Percentiles rank a stretch among this genome's conserved stretches.
These are phyloP conservation scores for Drosophila aldrichi DNA, from an alignment of 2,888 invertebrate species.

Conservation along the genomic window DNA sequence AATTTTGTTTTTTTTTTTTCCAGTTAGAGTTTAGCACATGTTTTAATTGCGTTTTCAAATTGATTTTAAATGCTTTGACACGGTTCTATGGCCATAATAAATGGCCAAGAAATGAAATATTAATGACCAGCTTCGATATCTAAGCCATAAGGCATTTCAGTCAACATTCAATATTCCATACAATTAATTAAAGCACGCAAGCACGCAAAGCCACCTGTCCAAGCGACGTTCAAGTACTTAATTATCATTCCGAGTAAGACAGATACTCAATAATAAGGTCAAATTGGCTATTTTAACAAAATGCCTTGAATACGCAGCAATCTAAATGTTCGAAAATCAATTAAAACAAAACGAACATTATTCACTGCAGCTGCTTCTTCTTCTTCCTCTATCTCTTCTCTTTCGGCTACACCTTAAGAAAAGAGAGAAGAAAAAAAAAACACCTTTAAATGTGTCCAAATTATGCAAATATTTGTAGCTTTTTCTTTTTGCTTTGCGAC, in stretches of 20 bases:
- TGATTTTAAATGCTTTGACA: slow-evolving; percentile 64
- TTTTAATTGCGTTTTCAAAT: slow-evolving; percentile 42
- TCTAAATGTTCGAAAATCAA: slow-evolving; percentile 19
- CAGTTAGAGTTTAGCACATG: slow-evolving; percentile 8
- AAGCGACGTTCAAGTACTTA: slow-evolving; percentile 18
- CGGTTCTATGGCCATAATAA: slow-evolving; percentile 40
- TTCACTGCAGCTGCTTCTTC: slow-evolving; percentile 18
- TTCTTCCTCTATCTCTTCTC: slow-evolving; percentile 30
- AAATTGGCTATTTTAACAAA: slow-evolving; percentile 51
- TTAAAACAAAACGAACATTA: slow-evolving; percentile 26
- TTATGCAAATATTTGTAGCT: slow-evolving; percentile 49
- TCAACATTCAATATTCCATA: slow-evolving; percentile 31
- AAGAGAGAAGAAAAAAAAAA: background rate
- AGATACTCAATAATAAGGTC: slow-evolving; percentile 63
- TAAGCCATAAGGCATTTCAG: slow-evolving; percentile 11
- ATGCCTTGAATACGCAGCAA: slow-evolving; percentile 41
- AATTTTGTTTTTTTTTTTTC: slow-evolving; percentile 15
- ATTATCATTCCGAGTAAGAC: slow-evolving; percentile 38
- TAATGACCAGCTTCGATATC: slow-evolving; percentile 55
- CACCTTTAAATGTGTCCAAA: slow-evolving; percentile 32
- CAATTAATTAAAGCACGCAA: slow-evolving; percentile 51
- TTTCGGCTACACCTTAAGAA: background rate
- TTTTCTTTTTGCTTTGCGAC: slow-evolving; percentile 11
- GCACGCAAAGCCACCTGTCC: slow-evolving; percentile 39
- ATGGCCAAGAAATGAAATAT: slow-evolving; percentile 47